A percentile compares a stretch with the other conserved stretches of the same genome.
Evolutionary conservation across 2,888 invertebrate genomes (phyloP).

Genomic region (Clivina fossor): DNA sequence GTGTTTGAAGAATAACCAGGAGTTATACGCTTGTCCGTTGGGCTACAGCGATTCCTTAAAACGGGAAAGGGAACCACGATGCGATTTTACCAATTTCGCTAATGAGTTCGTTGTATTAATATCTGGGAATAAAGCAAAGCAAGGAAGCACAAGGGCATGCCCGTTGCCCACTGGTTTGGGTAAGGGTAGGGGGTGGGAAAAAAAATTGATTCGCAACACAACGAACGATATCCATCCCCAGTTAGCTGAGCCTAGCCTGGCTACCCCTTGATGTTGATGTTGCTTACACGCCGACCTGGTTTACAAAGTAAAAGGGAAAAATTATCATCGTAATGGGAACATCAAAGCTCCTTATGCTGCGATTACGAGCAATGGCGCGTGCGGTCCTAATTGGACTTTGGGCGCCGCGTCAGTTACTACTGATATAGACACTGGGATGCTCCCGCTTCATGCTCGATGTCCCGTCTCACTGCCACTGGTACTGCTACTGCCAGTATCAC

Average conservation of each 20-base stretch:
- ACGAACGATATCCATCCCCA: too few species aligned
- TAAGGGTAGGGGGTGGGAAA: too few species aligned
- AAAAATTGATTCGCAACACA: constrained; percentile 19
- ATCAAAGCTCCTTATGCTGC: constrained; percentile 17
- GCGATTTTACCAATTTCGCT: constrained; percentile 25
- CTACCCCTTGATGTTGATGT: neutral
- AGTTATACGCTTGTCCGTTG: too few species aligned
- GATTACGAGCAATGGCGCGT: neutral
- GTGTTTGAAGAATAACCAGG: constrained; percentile 6
- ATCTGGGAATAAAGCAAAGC: too few species aligned
- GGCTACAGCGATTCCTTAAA: constrained; percentile 16
- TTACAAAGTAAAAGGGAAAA: constrained; percentile 17
- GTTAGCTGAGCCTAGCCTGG: neutral
- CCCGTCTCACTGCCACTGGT: too few species aligned
- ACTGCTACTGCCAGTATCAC: too few species aligned
- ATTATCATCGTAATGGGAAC: constrained; percentile 25
- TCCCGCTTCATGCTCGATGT: too few species aligned
- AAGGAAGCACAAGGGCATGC: too few species aligned
- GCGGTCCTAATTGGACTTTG: constrained; percentile 11
- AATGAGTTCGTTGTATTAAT: constrained; percentile 22
- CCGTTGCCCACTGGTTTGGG: too few species aligned
- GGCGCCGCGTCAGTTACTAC: too few species aligned
- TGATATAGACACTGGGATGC: too few species aligned
- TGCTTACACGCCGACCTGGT: neutral
- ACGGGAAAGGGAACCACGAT: constrained; percentile 7